Conservation (phyloP, 2,113 vertebrate species). For the Tachuris rubrigastra region DNA sequence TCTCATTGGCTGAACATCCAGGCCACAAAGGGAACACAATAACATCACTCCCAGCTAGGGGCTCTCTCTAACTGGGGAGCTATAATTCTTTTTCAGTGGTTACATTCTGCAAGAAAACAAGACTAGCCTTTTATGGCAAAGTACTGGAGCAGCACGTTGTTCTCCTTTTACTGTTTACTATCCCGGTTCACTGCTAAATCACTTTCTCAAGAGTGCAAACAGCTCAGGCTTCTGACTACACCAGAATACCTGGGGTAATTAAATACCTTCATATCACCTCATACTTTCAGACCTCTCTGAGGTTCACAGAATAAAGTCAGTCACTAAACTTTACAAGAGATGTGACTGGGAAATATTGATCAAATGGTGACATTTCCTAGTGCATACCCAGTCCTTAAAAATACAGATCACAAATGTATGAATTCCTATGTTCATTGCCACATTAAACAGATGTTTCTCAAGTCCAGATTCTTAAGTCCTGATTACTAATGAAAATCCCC, state of each 20-base stretch:
- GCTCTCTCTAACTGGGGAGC: neutral
- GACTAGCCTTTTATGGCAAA: neutral
- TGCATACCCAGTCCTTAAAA: neutral
- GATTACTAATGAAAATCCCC: neutral
- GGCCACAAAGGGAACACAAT: neutral
- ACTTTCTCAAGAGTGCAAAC: neutral
- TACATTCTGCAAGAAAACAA: neutral
- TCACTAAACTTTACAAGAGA: neutral
- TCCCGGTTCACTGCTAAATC: neutral
- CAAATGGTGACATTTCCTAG: neutral
- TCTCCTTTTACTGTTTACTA: neutral
- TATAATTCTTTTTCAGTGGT: neutral
- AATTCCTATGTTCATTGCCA: neutral
- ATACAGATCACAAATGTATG: neutral
- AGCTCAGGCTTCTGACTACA: neutral
- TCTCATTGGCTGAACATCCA: neutral
- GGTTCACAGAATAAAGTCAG: neutral
- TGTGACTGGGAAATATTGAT: neutral
- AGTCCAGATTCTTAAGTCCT: neutral
- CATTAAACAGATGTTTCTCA: neutral
- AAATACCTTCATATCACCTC: neutral
- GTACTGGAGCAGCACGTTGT: neutral
- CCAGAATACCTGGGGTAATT: neutral
- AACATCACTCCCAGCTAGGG: neutral
- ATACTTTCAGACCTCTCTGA: neutral